phyloP scores from a whole-genome alignment of 2,113 vertebrate species.

The Apodemus sylvaticus region DNA sequence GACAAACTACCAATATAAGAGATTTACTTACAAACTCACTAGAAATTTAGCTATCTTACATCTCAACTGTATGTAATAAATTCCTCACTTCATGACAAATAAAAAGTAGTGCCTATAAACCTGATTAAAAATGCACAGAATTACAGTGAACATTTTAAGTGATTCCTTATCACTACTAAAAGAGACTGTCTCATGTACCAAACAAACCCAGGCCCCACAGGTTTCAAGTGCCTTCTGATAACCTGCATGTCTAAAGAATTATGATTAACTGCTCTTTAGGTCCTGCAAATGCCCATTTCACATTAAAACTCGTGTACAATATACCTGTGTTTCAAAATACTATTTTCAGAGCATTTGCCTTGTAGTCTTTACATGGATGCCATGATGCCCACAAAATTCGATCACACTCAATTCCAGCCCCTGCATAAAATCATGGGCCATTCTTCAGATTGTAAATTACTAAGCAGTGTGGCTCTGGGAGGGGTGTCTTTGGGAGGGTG shows the following conservation, averaged over 20 bases:
- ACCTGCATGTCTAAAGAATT: neutral
- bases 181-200: neutral
- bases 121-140: constrained; percentile 1
- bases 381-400: neutral
- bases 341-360: constrained; percentile 36
- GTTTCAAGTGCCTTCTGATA: neutral
- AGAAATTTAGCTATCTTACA: constrained; percentile 24
- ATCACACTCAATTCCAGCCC: neutral
- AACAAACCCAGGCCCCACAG: neutral
- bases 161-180: constrained; percentile 15
- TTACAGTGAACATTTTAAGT: constrained; percentile 34
- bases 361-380: neutral
- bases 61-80: constrained; percentile 25
- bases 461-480: neutral
- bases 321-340: constrained; percentile 34
- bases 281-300: constrained; percentile 3
- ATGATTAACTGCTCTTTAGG: neutral
- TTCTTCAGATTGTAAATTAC: constrained; percentile 8
- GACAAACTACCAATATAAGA: neutral
- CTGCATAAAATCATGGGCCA: neutral
- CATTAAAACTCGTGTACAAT: neutral
- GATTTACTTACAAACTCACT: constrained; percentile 17
- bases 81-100: constrained; percentile 30
- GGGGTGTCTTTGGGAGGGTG: neutral
- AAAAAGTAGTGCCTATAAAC: constrained; percentile 36